A percentile compares a stretch with the other conserved stretches of the same genome.
Evolutionary conservation across 1,140 invertebrate species (phyloP).

Genomic region (Akabosia matsudoensis): DNA sequence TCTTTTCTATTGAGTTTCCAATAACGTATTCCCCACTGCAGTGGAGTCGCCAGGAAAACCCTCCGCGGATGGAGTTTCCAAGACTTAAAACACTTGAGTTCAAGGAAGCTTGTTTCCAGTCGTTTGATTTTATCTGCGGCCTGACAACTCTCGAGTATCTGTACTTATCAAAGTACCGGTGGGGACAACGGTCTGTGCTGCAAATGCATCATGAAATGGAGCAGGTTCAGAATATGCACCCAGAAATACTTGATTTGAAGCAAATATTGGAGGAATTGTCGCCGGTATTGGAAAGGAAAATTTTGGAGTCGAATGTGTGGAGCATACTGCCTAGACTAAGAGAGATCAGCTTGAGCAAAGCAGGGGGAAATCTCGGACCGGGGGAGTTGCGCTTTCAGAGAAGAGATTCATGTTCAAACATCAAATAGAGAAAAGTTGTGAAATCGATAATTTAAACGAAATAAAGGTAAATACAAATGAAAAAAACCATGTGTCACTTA

Average conservation of each 20-base stretch:
- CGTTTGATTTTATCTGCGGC: background rate
- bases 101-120: background rate
- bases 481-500: too few species aligned
- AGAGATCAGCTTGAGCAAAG: background rate
- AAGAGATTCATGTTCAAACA: too few species aligned
- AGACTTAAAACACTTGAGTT: background rate
- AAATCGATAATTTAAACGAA: too few species aligned
- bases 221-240: too few species aligned
- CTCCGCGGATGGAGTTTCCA: background rate
- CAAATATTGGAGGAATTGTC: background rate
- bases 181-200: background rate
- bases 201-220: background rate
- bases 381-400: too few species aligned
- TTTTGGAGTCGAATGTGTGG: background rate
- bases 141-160: background rate
- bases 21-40: background rate
- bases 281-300: background rate
- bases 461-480: too few species aligned
- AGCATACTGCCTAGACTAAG: background rate
- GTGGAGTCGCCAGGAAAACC: background rate
- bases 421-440: too few species aligned
- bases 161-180: background rate
- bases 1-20: background rate
- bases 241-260: background rate
- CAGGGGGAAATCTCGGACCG: too few species aligned